phyloP scores from a whole-genome alignment of 2,113 vertebrate genomes.

The Lanius collurio region DNA sequence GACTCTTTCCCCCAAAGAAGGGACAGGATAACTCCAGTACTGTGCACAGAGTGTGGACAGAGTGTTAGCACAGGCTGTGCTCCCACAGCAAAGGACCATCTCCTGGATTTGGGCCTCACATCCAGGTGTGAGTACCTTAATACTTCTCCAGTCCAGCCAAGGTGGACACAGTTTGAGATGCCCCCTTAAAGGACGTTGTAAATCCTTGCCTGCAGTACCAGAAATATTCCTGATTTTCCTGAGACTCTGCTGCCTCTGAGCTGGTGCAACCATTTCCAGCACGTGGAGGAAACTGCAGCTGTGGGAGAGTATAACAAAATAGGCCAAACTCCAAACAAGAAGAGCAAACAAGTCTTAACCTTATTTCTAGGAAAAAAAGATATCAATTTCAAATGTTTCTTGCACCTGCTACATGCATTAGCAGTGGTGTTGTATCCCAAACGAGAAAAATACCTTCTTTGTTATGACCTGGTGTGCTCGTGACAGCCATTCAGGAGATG shows the following conservation, averaged over 20 bases:
- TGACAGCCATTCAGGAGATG: constrained; percentile 12
- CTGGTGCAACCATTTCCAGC: neutral
- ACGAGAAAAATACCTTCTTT: neutral
- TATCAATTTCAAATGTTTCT: neutral
- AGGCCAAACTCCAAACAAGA: neutral
- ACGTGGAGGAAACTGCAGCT: neutral
- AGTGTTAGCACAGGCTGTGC: accelerated
- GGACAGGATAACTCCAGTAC: neutral
- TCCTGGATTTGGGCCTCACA: neutral
- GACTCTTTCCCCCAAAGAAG: neutral
- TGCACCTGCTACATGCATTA: constrained; percentile 2
- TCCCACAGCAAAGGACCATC: neutral
- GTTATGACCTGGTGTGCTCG: neutral
- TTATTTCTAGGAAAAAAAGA: neutral
- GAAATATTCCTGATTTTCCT: neutral
- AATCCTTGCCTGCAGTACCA: neutral
- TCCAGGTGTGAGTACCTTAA: neutral
- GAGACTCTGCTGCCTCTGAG: neutral
- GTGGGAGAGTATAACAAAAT: neutral
- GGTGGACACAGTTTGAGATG: neutral
- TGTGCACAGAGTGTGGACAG: neutral
- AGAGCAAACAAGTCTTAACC: neutral
- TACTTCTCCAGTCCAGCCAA: neutral
- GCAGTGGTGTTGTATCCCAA: neutral
- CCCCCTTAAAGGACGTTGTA: neutral